Conservation (phyloP, 1,140 invertebrate genomes). For the Cardiocondyla obscurior region DNA sequence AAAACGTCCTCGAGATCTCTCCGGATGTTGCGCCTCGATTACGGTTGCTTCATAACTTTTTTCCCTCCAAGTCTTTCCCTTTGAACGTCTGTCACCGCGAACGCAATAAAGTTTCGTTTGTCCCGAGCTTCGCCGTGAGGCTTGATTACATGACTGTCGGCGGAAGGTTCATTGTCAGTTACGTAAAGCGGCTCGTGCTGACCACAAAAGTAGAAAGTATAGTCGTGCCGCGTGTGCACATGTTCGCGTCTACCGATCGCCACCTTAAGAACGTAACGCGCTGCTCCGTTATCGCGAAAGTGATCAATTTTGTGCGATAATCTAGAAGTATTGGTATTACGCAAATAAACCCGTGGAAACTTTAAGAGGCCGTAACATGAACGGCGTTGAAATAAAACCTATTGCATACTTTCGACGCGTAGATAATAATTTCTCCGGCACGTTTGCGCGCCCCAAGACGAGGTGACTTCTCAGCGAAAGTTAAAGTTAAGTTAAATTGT, state of each 20-base stretch:
- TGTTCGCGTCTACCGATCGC: background rate
- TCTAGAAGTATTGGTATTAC: background rate
- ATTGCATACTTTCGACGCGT: background rate
- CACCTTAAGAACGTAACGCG: background rate
- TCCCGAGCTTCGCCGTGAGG: slow-evolving; percentile 8
- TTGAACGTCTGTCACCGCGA: background rate
- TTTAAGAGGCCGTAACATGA: background rate
- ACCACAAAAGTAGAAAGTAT: slow-evolving; percentile 52
- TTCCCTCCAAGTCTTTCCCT: background rate
- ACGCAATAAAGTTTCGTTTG: slow-evolving; percentile 1
- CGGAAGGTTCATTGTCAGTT: slow-evolving; percentile 78
- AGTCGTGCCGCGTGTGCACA: background rate
- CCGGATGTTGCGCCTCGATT: slow-evolving; percentile 5
- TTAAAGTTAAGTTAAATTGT: background rate
- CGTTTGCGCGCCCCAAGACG: background rate
- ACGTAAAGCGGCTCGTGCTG: slow-evolving; percentile 66
- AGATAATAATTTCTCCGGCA: background rate
- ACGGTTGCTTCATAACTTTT: slow-evolving; percentile 1
- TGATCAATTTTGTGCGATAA: slow-evolving; percentile 23
- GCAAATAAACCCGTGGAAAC: background rate
- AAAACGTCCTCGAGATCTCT: slow-evolving; percentile 2
- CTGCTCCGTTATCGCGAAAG: slow-evolving; percentile 8
- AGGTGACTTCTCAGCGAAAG: background rate
- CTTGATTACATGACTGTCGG: slow-evolving; percentile 49
- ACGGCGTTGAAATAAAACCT: background rate